Evolutionary conservation across 2,797 vertebrate species (phyloP), one percentile per base, ranked within the genome.

Genomic region (Anisognathus igniventris): DNA sequence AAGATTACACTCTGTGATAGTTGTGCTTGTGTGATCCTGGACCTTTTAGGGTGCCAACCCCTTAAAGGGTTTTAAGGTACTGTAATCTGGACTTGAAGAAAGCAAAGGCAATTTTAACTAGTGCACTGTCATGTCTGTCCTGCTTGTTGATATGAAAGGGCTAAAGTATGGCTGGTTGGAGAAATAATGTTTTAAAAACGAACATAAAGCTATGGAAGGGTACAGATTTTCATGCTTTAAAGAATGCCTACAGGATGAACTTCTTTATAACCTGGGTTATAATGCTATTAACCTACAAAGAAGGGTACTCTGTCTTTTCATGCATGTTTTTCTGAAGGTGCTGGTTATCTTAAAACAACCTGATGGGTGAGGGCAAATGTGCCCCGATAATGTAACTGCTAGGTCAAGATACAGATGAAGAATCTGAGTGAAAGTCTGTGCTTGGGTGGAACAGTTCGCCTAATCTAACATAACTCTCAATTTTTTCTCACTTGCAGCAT

Each of bases 401-500:
- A 4, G 25, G 14, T 56, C 37, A 53, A 73, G 75, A 30, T 39
- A 30, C 9, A 33, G 40, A 22, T 57, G 27, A 57, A 64, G 57
- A 79, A 31, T 8, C 10, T 15, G 22, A 60, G 35, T 54, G 39
- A 39, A 89, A 42, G 33, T 72, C 51, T 89, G 37, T 67, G 42
- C 74, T 85, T 56, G 80, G 51, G 14, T 91, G 60, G 70, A 92
- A 66, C 56, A 54, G n/a, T 90, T 86, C 0, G 0, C 65, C 88
- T 91, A 61, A 54, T 51, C 86, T 96, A 19, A 67, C 9, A 0
- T 89, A 73, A 77, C 30, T 74, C 48, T 37, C 28, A 57, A 75
- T 79, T 56, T 93, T 92, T 91, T 92, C 72, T 95, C 56, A 22
- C 87, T 93, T 80, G 8, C 96, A 99, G 99, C 96, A 99, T 99